A percentile compares a stretch with the other conserved stretches of the same genome.
Evolutionary conservation across 2,113 vertebrate species (phyloP).

Genomic region (Psilopsiagon aymara): DNA sequence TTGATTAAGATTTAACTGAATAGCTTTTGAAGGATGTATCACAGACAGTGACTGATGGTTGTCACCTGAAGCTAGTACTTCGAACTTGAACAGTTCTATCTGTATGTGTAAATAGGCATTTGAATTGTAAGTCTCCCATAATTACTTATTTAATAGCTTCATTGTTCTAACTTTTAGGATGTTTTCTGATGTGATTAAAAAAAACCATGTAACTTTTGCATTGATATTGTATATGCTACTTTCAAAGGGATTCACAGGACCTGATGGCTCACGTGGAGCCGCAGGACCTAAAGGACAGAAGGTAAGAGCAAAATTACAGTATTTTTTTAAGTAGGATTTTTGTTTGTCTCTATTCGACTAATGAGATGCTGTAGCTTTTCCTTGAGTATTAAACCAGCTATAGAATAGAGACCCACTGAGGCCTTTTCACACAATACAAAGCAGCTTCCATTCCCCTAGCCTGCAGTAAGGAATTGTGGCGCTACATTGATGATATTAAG

Average conservation of each 20-base stretch:
- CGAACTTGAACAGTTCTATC: background rate
- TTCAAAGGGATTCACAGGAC: slow-evolving; percentile 90
- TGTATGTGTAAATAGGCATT: background rate
- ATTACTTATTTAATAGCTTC: background rate
- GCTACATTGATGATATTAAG: background rate
- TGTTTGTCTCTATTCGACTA: background rate
- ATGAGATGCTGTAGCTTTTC: background rate
- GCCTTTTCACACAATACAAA: background rate
- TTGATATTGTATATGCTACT: slow-evolving; percentile 28
- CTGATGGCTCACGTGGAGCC: slow-evolving; percentile 85
- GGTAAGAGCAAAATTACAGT: slow-evolving; percentile 74
- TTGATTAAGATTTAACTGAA: background rate
- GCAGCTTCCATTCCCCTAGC: background rate
- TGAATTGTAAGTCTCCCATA: background rate
- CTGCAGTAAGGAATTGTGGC: background rate
- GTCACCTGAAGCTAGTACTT: background rate
- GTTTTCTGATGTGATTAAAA: background rate
- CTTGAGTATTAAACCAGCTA: background rate
- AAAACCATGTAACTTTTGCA: background rate
- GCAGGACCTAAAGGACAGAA: slow-evolving; percentile 89
- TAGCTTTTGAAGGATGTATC: background rate
- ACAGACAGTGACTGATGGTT: background rate
- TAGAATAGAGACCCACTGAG: background rate
- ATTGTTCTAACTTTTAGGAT: background rate
- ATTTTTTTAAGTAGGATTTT: background rate